Conservation (phyloP, 1,140 invertebrate genomes). For the Drosophila chauvacae region DNA sequence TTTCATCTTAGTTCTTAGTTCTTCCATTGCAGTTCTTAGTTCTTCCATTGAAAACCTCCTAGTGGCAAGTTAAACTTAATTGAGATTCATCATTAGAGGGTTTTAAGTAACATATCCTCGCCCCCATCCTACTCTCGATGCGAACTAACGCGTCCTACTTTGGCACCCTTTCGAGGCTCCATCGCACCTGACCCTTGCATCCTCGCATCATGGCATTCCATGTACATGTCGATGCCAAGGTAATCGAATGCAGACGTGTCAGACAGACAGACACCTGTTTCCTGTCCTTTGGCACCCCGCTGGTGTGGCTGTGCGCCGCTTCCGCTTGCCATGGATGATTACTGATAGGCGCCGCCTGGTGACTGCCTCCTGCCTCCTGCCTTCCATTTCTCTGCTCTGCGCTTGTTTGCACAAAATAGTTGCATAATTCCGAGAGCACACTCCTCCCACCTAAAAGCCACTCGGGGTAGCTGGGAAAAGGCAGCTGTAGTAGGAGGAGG, state of each 20-base stretch:
- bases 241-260: conserved; percentile 47
- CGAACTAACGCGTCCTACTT: neutral
- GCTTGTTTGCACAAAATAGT: conserved; percentile 74
- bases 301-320: conserved; percentile 7
- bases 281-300: conserved; percentile 12
- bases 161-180: neutral
- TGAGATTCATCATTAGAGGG: neutral
- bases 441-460: conserved; percentile 64
- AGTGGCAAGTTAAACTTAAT: neutral
- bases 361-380: too few relatives aligned
- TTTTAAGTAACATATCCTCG: neutral
- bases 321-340: conserved; percentile 38
- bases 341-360: conserved; percentile 34
- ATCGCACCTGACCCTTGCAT: neutral
- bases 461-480: conserved; percentile 30
- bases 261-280: conserved; percentile 47
- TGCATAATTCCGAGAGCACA: conserved; percentile 69
- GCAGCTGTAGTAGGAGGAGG: neutral
- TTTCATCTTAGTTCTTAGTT: neutral
- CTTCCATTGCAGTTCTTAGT: neutral
- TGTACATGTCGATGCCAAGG: conserved; percentile 17
- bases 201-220: neutral
- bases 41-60: neutral
- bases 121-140: neutral
- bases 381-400: neutral